Evolutionary conservation across 2,113 vertebrate genomes (phyloP).

Genomic region (Collichthys lucidus): DNA sequence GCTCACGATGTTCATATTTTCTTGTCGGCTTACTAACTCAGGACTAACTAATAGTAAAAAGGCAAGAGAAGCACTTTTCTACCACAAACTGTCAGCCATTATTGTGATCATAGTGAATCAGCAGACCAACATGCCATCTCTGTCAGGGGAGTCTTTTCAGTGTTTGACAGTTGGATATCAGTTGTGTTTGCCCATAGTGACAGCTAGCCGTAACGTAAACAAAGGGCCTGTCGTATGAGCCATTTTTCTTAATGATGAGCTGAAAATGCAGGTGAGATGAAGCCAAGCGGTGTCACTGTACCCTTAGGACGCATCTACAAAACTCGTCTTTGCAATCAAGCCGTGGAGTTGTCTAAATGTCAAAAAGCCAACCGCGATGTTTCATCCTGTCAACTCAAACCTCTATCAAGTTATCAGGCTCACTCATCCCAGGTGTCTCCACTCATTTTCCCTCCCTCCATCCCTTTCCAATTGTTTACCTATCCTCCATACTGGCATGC

Average conservation of each 20-base stretch:
- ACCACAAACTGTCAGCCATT: neutral
- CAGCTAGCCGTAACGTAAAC: neutral
- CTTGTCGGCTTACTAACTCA: neutral
- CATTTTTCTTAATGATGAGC: neutral
- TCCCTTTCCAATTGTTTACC: constrained; percentile 69
- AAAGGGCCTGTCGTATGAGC: constrained; percentile 2
- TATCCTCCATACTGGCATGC: constrained; percentile 55
- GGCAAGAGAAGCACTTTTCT: neutral
- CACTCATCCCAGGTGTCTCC: constrained; percentile 69
- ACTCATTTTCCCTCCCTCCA: constrained; percentile 47
- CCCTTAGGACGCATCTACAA: neutral
- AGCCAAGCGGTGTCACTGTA: neutral
- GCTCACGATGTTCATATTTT: neutral
- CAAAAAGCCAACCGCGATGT: constrained; percentile 64
- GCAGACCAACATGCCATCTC: neutral
- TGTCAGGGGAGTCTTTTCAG: constrained; percentile 2
- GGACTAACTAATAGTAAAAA: neutral
- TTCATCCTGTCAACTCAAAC: constrained; percentile 64
- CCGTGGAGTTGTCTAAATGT: constrained; percentile 50
- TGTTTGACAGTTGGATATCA: constrained; percentile 17
- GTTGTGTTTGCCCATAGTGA: constrained; percentile 1
- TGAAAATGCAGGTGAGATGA: neutral
- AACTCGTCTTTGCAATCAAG: constrained; percentile 16
- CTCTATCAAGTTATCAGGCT: constrained; percentile 66
- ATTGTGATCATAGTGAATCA: neutral